Base-by-base conservation (phyloP, 1,140 invertebrate genomes). In the Euglossa dilemma region DNA sequence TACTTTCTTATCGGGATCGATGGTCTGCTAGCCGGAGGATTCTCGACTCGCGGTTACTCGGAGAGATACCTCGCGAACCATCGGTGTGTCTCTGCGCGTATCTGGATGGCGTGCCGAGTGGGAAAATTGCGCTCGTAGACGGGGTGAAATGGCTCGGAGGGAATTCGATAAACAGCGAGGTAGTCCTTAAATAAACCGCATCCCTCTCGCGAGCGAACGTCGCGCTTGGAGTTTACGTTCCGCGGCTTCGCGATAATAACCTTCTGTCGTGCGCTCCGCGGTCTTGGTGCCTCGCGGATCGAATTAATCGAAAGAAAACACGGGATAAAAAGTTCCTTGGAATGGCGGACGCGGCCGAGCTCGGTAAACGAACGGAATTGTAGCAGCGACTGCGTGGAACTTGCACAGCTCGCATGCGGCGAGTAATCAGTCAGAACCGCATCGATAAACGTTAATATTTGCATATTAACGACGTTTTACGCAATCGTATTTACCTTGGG, bases 141-240 rank as follows among this genome's bases (percentile, higher is more conserved):
- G n/a, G 16, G 66, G 36, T 16, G 54, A 61, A 79, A 79, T 28
- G 54, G 36, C 52, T 25, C 25, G 45, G 52, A 69, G 52, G 45
- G 23, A 70, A 79, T 59, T 57, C 76, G 66, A 79, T 71, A 71
- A 79, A 79, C 43, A 59, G 76, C n/a, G 28, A 18, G 9, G n/a
- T 16, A 57, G 25, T 79, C n/a, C 54, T 79, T 52, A 61, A 79
- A 71, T 50, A 50, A 59, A 45, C 76, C 28, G 50, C 61, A 54
- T 25, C 57, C 45, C 52, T 67, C 12, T 8, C 45, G 50, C 25
- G 50, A 4, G 20, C 45, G 50, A 56, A n/a, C 47, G 28, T 52
- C 52, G 28, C 12, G 0, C n/a, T n/a, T 3, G 1, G 67, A 50
- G 5, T 36, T 47, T 45, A 47, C 23, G 67, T 20, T 50, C 67